phyloP scores from a whole-genome alignment of 2,888 invertebrate species.

The Hofmannophila pseudospretella region DNA sequence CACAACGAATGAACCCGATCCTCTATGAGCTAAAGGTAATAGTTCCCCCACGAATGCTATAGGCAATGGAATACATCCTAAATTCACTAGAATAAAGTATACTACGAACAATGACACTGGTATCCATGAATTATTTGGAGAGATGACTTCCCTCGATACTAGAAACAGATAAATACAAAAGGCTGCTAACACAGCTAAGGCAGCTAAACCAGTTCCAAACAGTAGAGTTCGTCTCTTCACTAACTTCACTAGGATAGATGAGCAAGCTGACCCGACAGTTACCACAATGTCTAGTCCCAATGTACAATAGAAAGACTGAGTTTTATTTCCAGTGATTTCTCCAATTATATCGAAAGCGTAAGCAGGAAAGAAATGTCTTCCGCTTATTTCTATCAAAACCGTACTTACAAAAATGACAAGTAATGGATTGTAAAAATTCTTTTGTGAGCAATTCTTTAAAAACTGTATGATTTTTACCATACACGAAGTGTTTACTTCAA shows the following conservation, averaged over 20 bases:
- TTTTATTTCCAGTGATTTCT: slow-evolving; percentile 33
- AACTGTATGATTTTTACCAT: slow-evolving; percentile 18
- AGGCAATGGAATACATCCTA: no score
- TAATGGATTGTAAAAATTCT: slow-evolving; percentile 44
- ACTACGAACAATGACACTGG: slow-evolving; percentile 34
- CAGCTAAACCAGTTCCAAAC: slow-evolving; percentile 37
- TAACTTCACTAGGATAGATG: slow-evolving; percentile 40
- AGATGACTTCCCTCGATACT: slow-evolving; percentile 23
- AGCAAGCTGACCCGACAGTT: slow-evolving; percentile 32
- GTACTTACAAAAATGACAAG: slow-evolving; percentile 31
- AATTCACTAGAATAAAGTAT: slow-evolving; percentile 45
- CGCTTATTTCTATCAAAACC: slow-evolving; percentile 39
- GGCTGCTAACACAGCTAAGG: slow-evolving; percentile 27
- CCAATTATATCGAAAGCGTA: slow-evolving; percentile 47
- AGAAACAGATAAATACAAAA: slow-evolving; percentile 40
- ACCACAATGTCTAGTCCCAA: slow-evolving; percentile 44
- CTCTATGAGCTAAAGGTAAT: slow-evolving; percentile 47
- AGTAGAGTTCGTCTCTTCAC: no score
- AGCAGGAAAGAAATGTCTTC: no score
- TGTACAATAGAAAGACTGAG: slow-evolving; percentile 39
- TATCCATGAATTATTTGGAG: slow-evolving; percentile 31
- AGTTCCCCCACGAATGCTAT: slow-evolving; percentile 52
- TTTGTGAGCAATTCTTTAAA: slow-evolving; percentile 34
- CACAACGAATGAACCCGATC: slow-evolving; percentile 32
- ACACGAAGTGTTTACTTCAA: slow-evolving; percentile 11